Evolutionary conservation across 2,113 vertebrate genomes (phyloP).

Genomic region (Canis aureus): DNA sequence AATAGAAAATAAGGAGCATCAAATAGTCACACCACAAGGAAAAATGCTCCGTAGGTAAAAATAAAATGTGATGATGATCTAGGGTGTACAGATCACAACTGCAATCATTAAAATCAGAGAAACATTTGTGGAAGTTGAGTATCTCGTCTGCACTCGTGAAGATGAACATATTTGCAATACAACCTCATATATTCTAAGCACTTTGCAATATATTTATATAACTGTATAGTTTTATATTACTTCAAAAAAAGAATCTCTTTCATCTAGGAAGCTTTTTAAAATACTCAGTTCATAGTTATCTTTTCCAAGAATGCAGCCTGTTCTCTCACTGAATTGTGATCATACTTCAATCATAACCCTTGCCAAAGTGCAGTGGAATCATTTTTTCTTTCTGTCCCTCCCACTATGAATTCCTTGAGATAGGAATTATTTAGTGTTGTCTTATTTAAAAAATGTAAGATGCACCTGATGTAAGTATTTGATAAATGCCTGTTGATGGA

Average conservation of each 20-base stretch:
- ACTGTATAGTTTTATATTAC: neutral
- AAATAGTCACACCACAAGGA: neutral
- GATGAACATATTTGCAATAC: neutral
- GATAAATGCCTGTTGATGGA: neutral
- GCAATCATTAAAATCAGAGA: neutral
- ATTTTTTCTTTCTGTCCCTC: neutral
- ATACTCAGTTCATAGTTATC: neutral
- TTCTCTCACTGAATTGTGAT: neutral
- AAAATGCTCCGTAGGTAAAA: neutral
- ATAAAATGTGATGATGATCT: neutral
- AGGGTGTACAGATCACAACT: neutral
- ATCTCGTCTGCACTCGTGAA: neutral
- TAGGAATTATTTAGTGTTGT: neutral
- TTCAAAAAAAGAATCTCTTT: neutral
- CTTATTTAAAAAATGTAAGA: conserved; percentile 11
- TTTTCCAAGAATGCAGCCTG: neutral
- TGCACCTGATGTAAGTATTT: neutral
- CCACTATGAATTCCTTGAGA: neutral
- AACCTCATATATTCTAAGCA: neutral
- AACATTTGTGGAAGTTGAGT: neutral
- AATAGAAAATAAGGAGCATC: neutral
- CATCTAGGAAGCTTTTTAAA: neutral
- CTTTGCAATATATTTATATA: neutral
- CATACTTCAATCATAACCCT: neutral
- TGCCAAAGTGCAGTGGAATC: neutral